These are phyloP conservation scores for Phenganax stokvisi DNA, from an alignment of 92 coral and sea anemone species.

Conservation along the genomic window DNA sequence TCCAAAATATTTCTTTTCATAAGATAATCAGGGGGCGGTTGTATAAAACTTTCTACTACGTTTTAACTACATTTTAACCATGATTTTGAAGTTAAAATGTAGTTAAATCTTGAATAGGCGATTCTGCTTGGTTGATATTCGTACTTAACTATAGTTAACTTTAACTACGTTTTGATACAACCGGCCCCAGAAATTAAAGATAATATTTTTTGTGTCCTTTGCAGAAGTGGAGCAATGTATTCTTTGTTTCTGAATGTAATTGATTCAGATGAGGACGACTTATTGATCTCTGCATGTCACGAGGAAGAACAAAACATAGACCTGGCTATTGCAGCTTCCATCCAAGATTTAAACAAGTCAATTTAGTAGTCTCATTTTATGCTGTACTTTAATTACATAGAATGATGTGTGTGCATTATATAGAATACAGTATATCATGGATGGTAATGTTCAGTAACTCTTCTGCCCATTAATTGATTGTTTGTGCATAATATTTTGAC, in stretches of 20 bases:
- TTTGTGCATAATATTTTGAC: background rate
- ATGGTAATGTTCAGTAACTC: background rate
- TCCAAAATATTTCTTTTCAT: too few species aligned
- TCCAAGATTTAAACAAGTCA: constrained; percentile 11
- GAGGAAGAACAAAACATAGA: constrained; percentile 5
- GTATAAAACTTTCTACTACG: too few species aligned
- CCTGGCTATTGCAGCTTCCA: constrained; percentile 21
- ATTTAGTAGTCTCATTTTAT: background rate
- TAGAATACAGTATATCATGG: background rate
- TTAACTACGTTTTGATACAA: too few species aligned
- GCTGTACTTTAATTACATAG: background rate
- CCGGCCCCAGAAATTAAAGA: too few species aligned
- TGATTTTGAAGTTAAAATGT: too few species aligned
- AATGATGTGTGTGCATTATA: background rate
- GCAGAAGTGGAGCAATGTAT: constrained; percentile 13
- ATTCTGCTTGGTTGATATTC: background rate
- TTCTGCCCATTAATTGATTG: background rate
- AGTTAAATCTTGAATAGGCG: too few species aligned
- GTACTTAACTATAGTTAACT: background rate
- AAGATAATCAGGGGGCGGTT: too few species aligned
- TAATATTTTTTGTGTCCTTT: background rate
- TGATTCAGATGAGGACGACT: constrained; percentile 24
- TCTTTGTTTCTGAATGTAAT: background rate
- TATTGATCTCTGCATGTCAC: background rate
- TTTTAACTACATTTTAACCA: too few species aligned